Conservation (phyloP, 2,888 invertebrate genomes). For the Phortica okadai region DNA sequence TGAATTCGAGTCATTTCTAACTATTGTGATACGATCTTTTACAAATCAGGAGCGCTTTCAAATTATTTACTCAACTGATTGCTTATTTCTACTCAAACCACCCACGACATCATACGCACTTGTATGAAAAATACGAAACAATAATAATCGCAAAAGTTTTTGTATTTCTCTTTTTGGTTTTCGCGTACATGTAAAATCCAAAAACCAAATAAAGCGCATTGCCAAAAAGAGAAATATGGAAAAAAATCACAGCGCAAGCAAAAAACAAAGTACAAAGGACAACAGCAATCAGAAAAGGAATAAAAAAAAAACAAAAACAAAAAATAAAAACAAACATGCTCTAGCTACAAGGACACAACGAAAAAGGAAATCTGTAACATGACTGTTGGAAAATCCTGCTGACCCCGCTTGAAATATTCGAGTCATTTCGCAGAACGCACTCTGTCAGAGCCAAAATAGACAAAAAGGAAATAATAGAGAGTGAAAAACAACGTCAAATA, state of each 20-base stretch:
- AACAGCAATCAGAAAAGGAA: not conserved
- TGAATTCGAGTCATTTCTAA: too few species aligned
- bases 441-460: not conserved
- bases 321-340: not conserved
- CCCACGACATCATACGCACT: not conserved
- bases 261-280: not conserved
- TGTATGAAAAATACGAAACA: constrained; percentile 10
- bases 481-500: not conserved
- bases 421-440: constrained; percentile 37
- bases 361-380: constrained; percentile 15
- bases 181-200: constrained; percentile 2
- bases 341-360: not conserved
- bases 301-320: not conserved
- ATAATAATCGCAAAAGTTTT: constrained; percentile 2
- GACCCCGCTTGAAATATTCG: constrained; percentile 68
- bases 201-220: constrained; percentile 8
- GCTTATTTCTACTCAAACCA: not conserved
- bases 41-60: too few species aligned
- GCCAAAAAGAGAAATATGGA: constrained; percentile 3
- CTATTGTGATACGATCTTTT: too few species aligned
- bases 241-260: constrained; percentile 12
- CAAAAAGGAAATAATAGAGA: not conserved
- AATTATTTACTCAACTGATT: too few species aligned
- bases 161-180: not conserved
- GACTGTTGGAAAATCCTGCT: constrained; percentile 35